These are phyloP conservation scores for Anhinga anhinga DNA, from an alignment of 2,113 vertebrate genomes.

Conservation along the genomic window DNA sequence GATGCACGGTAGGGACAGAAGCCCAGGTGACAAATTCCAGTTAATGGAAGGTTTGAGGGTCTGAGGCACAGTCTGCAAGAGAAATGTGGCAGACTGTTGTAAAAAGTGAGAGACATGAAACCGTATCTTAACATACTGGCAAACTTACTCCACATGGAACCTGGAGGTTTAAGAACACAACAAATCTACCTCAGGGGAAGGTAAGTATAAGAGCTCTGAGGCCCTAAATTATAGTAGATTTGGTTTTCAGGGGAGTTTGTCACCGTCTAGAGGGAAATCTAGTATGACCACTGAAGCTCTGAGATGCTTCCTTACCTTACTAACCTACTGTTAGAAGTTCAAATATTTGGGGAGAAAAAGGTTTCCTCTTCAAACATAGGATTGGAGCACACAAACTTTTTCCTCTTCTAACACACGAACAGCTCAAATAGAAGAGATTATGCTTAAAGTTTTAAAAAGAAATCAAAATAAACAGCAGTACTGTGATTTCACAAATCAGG, in stretches of 20 bases:
- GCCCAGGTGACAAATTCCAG: not conserved
- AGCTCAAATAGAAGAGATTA: not conserved
- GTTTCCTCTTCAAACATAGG: not conserved
- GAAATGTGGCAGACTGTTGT: not conserved
- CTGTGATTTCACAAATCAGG: not conserved
- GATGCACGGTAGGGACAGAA: not conserved
- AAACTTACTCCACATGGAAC: not conserved
- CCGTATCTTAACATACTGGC: accelerated
- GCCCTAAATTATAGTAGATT: not conserved
- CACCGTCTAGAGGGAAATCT: not conserved
- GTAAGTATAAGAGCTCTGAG: not conserved
- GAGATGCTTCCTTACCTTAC: not conserved
- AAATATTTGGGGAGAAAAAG: not conserved
- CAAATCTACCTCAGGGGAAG: not conserved
- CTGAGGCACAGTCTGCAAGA: not conserved
- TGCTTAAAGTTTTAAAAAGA: not conserved
- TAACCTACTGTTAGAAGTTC: not conserved
- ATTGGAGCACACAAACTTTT: accelerated
- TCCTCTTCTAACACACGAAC: not conserved
- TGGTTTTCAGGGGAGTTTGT: not conserved
- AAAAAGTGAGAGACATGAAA: not conserved
- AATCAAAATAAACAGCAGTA: not conserved
- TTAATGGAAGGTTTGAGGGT: not conserved
- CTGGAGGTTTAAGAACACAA: not conserved
- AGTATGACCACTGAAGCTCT: not conserved